phyloP scores from a whole-genome alignment of 2,888 invertebrate species.

The Orchesella flavescens region DNA sequence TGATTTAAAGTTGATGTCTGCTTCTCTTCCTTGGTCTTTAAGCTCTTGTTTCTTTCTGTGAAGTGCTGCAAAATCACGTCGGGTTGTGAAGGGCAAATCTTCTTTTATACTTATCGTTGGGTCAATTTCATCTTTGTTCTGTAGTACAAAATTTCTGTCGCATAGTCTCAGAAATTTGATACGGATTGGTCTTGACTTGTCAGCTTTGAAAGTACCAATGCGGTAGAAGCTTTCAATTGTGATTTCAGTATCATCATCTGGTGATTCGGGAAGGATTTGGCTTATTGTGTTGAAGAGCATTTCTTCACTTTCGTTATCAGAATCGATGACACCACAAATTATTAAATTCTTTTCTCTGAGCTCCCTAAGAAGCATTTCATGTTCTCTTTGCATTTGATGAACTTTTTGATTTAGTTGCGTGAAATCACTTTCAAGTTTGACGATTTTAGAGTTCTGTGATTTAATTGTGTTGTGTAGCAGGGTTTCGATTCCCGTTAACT shows the following conservation, averaged over 20 bases:
- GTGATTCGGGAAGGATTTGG: not conserved
- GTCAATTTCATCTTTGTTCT: not conserved
- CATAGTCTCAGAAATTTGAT: not conserved
- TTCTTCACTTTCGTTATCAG: not conserved
- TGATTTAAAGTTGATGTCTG: not conserved
- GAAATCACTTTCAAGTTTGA: no score
- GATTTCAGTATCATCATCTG: not conserved
- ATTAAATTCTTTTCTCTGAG: not conserved
- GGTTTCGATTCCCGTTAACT: no score
- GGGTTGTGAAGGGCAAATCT: not conserved
- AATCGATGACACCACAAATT: not conserved
- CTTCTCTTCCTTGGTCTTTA: not conserved
- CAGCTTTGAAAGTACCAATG: not conserved
- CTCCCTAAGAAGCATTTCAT: not conserved
- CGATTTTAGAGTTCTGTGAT: no score
- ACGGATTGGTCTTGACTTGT: not conserved
- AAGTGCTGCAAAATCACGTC: constrained; percentile 4
- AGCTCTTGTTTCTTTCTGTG: not conserved
- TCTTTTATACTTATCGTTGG: not conserved
- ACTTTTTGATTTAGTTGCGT: no score
- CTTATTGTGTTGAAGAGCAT: not conserved
- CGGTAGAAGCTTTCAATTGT: not conserved
- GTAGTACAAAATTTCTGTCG: not conserved
- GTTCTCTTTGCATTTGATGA: no score
- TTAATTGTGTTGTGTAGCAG: no score